phyloP scores from a whole-genome alignment of 2,888 invertebrate genomes.

The Carabus problematicus region DNA sequence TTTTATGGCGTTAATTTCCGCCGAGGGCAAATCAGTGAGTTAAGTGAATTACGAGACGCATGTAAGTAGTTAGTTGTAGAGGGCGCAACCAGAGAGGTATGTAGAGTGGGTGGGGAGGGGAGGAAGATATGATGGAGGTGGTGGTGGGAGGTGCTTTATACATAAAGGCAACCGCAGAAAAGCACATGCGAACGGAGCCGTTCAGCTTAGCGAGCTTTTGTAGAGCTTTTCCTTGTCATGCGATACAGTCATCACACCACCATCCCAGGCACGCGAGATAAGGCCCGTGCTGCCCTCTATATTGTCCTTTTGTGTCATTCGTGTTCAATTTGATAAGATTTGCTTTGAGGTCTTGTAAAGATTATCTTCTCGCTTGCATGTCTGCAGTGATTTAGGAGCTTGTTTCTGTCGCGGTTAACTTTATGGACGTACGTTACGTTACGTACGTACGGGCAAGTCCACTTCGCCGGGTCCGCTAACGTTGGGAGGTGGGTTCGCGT shows the following conservation, averaged over 20 bases:
- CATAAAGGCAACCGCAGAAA: constrained; percentile 4
- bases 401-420: constrained; percentile 1
- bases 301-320: constrained; percentile 44
- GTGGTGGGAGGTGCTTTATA: neutral
- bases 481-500: constrained; percentile 11
- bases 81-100: too few species aligned
- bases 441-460: neutral
- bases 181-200: constrained; percentile 2
- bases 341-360: constrained; percentile 42
- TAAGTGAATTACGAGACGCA: too few species aligned
- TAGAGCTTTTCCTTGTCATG: constrained; percentile 30
- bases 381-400: constrained; percentile 38
- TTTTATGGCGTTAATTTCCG: too few species aligned
- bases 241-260: constrained; percentile 38
- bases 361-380: constrained; percentile 40
- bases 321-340: constrained; percentile 42
- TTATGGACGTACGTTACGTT: neutral
- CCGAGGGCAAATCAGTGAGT: too few species aligned
- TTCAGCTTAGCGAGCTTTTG: constrained; percentile 25
- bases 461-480: constrained; percentile 6
- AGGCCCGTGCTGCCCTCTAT: constrained; percentile 33
- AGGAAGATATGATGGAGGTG: too few species aligned
- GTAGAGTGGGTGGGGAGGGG: too few species aligned
- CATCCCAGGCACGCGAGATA: constrained; percentile 30
- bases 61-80: too few species aligned